These are phyloP conservation scores for Corella eumyota DNA, from an alignment of 23 tunicate genomes.

Conservation along the genomic window DNA sequence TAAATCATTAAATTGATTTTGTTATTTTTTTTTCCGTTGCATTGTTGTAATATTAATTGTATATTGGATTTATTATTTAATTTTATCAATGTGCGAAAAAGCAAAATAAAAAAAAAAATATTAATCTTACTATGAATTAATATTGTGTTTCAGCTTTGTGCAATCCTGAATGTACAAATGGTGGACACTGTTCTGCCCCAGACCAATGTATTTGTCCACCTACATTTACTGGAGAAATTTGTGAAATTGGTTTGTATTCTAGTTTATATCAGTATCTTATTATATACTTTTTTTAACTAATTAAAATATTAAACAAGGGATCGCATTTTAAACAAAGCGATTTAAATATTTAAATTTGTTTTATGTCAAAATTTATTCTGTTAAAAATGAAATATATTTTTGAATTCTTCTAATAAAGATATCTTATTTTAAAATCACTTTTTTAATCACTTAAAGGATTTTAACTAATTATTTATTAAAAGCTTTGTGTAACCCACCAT, in stretches of 20 bases:
- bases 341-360: background rate
- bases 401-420: background rate
- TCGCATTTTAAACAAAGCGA: background rate
- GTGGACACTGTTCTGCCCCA: slow-evolving; percentile 19
- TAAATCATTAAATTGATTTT: too few relatives aligned
- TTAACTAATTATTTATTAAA: too few relatives aligned
- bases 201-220: slow-evolving; percentile 13
- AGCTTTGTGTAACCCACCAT: slow-evolving; percentile 44
- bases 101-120: too few relatives aligned
- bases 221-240: slow-evolving; percentile 13
- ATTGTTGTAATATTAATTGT: too few relatives aligned
- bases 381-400: background rate
- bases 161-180: slow-evolving; percentile 43
- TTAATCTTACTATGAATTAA: too few relatives aligned
- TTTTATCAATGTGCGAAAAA: too few relatives aligned
- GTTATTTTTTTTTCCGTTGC: too few relatives aligned
- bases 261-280: background rate
- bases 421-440: too few relatives aligned
- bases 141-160: slow-evolving; percentile 19
- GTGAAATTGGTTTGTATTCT: slow-evolving; percentile 10
- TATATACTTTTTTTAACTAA: background rate
- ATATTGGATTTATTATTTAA: too few relatives aligned
- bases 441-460: too few relatives aligned
- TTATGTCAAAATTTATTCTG: background rate
- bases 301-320: too few relatives aligned